Conservation (phyloP, 2,888 invertebrate genomes). For the Thyatira batis region DNA sequence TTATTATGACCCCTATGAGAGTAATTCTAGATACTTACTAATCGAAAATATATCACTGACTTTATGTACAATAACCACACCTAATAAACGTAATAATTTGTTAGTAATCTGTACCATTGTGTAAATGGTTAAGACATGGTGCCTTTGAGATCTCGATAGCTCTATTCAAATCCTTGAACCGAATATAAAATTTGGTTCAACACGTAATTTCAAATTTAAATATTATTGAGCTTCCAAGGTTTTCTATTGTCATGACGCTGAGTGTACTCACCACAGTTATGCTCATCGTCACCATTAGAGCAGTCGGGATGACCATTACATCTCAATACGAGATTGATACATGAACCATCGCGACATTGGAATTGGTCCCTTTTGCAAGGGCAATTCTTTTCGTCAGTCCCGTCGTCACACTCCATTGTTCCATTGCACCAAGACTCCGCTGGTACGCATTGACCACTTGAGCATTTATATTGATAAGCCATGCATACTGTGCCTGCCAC, state of each 20-base stretch:
- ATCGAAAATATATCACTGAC: too few species aligned
- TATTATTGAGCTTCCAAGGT: not conserved
- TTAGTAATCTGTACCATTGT: too few species aligned
- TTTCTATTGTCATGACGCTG: not conserved
- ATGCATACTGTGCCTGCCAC: constrained; percentile 77
- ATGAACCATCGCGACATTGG: constrained; percentile 84
- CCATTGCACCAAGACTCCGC: constrained; percentile 79
- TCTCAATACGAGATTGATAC: constrained; percentile 83
- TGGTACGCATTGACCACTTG: constrained; percentile 84
- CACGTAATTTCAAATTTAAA: not conserved
- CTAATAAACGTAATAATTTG: too few species aligned
- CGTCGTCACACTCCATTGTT: constrained; percentile 76
- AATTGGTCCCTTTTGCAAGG: constrained; percentile 77
- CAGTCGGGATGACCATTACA: constrained; percentile 86
- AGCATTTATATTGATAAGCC: constrained; percentile 84
- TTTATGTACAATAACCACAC: too few species aligned
- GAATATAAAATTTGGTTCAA: not conserved
- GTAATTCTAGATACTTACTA: too few species aligned
- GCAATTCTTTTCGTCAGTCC: constrained; percentile 69
- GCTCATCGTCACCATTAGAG: constrained; percentile 84
- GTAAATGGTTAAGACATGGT: too few species aligned
- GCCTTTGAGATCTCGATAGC: not conserved
- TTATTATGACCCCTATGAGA: too few species aligned
- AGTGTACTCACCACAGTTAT: constrained; percentile 70
- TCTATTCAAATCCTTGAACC: not conserved